phyloP scores from a whole-genome alignment of 2,888 invertebrate genomes.

The Catonia carolina region DNA sequence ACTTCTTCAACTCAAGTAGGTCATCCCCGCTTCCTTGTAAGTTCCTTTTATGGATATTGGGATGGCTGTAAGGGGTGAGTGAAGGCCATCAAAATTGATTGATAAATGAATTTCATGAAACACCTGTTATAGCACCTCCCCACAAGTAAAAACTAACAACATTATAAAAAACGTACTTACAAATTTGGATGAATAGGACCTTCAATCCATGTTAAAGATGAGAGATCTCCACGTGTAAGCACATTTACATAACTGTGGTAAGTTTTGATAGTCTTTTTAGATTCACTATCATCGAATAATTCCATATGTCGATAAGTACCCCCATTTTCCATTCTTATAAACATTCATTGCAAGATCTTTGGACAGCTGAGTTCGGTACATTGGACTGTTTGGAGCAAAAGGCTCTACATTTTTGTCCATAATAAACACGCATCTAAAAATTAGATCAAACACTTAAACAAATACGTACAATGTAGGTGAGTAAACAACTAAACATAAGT shows the following conservation, averaged over 20 bases:
- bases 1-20: too few species aligned
- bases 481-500: background rate
- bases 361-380: constrained; percentile 59
- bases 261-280: constrained; percentile 40
- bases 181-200: constrained; percentile 43
- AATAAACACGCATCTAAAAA: constrained; percentile 55
- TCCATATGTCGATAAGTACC: constrained; percentile 82
- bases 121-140: too few species aligned
- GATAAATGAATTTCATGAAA: too few species aligned
- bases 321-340: constrained; percentile 57
- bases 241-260: constrained; percentile 74
- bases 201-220: constrained; percentile 78
- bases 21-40: too few species aligned
- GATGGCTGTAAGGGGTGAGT: too few species aligned
- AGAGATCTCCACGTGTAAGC: constrained; percentile 73
- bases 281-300: background rate
- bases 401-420: constrained; percentile 52
- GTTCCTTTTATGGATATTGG: too few species aligned
- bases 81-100: too few species aligned
- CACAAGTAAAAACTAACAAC: too few species aligned
- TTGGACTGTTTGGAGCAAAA: constrained; percentile 56
- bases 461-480: background rate
- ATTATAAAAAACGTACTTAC: too few species aligned
- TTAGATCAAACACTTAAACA: constrained; percentile 1
- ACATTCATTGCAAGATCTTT: constrained; percentile 78